phyloP scores from a whole-genome alignment of 1,140 invertebrate genomes.

The Drosophila tsacasi region DNA sequence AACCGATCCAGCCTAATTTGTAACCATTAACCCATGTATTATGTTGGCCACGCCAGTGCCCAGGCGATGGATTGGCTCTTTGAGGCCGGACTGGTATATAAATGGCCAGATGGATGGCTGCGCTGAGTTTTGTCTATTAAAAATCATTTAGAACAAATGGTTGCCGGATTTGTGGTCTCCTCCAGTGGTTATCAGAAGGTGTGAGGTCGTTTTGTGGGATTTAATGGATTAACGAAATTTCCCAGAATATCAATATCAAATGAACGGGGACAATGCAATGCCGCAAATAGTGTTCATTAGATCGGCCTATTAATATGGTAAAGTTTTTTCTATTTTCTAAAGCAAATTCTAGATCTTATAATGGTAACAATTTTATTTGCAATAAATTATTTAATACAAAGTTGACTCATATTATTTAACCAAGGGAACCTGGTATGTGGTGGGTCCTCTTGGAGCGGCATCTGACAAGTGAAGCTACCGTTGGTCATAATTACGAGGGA shows the following conservation, averaged over 20 bases:
- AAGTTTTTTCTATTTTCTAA: not conserved
- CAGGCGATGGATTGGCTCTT: slow-evolving; percentile 36
- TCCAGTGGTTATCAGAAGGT: slow-evolving; percentile 27
- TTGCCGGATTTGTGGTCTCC: slow-evolving; percentile 28
- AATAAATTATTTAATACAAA: no score
- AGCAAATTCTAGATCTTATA: not conserved
- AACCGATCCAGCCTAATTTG: slow-evolving; percentile 80
- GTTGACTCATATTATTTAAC: not conserved
- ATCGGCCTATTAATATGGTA: not conserved
- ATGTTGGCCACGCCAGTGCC: slow-evolving; percentile 66
- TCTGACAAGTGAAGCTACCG: slow-evolving; percentile 72
- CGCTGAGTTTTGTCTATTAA: slow-evolving; percentile 78
- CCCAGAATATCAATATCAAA: slow-evolving; percentile 7
- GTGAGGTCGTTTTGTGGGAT: slow-evolving; percentile 31
- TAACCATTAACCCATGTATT: slow-evolving; percentile 83
- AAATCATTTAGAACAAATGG: slow-evolving; percentile 78
- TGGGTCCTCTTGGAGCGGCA: slow-evolving; percentile 36
- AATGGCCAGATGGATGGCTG: slow-evolving; percentile 51
- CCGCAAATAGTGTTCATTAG: not conserved
- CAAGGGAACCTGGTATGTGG: slow-evolving; percentile 25
- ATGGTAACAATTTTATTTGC: not conserved
- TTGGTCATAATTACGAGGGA: slow-evolving; percentile 60
- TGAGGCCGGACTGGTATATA: slow-evolving; percentile 29
- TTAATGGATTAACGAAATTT: slow-evolving; percentile 26
- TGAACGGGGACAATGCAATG: not conserved